Conservation (phyloP, 2,888 invertebrate genomes). For the Molorchus minor region DNA sequence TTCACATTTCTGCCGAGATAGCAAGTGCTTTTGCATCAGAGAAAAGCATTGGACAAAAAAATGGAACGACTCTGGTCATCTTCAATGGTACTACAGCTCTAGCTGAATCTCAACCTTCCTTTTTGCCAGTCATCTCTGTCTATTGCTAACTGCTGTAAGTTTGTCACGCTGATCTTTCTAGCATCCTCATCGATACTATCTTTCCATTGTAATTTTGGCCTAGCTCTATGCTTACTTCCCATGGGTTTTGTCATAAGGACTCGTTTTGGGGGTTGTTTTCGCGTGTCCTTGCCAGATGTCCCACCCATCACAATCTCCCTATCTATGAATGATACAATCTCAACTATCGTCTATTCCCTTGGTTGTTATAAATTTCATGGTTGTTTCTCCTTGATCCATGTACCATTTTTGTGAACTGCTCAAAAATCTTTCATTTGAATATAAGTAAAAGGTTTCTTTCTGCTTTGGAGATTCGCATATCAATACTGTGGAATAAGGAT, state of each 20-base stretch:
- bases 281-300: background rate
- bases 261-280: background rate
- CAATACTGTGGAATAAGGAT: background rate
- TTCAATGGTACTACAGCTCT: background rate
- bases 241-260: background rate
- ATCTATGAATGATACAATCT: background rate
- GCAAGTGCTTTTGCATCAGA: no score
- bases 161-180: background rate
- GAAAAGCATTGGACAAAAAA: no score
- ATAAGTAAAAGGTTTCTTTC: no score
- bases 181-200: background rate
- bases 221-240: background rate
- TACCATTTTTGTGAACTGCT: background rate
- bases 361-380: background rate
- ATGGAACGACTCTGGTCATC: no score
- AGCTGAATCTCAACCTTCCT: background rate
- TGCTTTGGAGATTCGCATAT: no score
- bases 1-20: no score
- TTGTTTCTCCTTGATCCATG: background rate
- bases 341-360: background rate
- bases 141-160: background rate
- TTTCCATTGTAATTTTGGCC: slow-evolving; percentile 1
- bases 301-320: background rate
- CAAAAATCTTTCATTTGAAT: background rate
- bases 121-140: background rate